phyloP scores from a whole-genome alignment of 53 echinoderm and acorn worm genomes.

The Holothuria scabra region DNA sequence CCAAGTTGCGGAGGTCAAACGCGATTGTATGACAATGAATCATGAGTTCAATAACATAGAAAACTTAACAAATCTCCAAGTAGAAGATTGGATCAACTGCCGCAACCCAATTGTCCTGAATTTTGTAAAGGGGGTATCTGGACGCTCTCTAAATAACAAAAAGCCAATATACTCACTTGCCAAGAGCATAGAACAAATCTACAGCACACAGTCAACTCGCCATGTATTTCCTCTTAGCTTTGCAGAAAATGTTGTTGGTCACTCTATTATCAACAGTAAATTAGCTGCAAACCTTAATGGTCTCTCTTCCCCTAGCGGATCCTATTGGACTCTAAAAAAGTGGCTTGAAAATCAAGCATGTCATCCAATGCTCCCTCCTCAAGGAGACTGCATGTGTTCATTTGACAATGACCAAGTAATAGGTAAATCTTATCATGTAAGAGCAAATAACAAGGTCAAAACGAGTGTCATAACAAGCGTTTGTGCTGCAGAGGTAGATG shows the following conservation, averaged over 20 bases:
- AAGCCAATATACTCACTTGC: too few relatives aligned
- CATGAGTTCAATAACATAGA: too few relatives aligned
- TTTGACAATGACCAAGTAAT: slow-evolving; percentile 39
- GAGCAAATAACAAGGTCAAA: slow-evolving; percentile 14
- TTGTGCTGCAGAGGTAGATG: slow-evolving; percentile 32
- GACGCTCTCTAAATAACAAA: too few relatives aligned
- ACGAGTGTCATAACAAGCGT: slow-evolving; percentile 32
- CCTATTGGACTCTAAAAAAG: too few relatives aligned
- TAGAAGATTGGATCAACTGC: not conserved
- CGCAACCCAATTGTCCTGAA: slow-evolving; percentile 7
- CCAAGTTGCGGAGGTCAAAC: too few relatives aligned
- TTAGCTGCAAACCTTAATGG: not conserved
- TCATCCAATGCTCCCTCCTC: not conserved
- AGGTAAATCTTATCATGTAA: slow-evolving; percentile 37
- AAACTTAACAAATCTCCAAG: too few relatives aligned
- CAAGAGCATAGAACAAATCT: too few relatives aligned
- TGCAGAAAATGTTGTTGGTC: not conserved
- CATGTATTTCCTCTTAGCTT: not conserved
- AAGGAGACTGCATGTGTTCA: not conserved
- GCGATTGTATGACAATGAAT: too few relatives aligned
- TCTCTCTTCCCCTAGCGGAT: slow-evolving; percentile 14
- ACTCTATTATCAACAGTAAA: slow-evolving; percentile 21
- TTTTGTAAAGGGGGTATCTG: slow-evolving; percentile 16
- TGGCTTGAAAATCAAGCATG: not conserved
- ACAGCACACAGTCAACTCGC: too few relatives aligned